A percentile compares a stretch with the other conserved stretches of the same genome.
These are phyloP conservation scores for Microcebus tavaratra DNA, from an alignment of 2,113 vertebrate species.

Conservation along the genomic window DNA sequence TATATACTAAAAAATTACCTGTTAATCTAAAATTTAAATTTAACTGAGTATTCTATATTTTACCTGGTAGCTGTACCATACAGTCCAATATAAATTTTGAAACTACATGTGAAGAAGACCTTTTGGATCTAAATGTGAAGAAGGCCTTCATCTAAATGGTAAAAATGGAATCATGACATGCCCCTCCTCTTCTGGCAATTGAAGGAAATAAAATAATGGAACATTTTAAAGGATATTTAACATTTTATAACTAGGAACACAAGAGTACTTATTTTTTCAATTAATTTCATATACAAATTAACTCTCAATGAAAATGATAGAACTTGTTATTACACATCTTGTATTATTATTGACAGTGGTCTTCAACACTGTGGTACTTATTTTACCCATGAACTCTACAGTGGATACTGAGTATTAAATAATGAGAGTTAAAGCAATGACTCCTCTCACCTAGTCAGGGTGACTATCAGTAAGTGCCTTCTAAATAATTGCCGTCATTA, in stretches of 20 bases:
- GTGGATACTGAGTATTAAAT: not conserved
- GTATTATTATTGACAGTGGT: not conserved
- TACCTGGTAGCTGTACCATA: not conserved
- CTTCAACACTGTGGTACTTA: not conserved
- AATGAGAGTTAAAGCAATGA: not conserved
- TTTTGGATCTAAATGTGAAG: not conserved
- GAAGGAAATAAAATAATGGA: not conserved
- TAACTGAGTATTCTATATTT: not conserved
- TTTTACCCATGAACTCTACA: not conserved
- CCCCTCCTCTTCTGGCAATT: not conserved
- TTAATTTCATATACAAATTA: not conserved
- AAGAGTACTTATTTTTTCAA: not conserved
- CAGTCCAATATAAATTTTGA: not conserved
- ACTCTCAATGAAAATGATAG: not conserved
- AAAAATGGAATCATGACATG: not conserved
- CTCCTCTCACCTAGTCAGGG: not conserved
- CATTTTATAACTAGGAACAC: not conserved
- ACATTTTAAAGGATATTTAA: not conserved
- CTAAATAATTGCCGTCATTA: not conserved
- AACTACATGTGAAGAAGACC: not conserved
- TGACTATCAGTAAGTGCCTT: not conserved
- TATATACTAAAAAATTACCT: not conserved
- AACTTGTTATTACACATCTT: not conserved
- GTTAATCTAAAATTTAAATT: not conserved
- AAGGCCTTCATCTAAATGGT: not conserved